Evolutionary conservation across 2,113 vertebrate genomes (phyloP).

Genomic region (Neopipo cinnamomea): DNA sequence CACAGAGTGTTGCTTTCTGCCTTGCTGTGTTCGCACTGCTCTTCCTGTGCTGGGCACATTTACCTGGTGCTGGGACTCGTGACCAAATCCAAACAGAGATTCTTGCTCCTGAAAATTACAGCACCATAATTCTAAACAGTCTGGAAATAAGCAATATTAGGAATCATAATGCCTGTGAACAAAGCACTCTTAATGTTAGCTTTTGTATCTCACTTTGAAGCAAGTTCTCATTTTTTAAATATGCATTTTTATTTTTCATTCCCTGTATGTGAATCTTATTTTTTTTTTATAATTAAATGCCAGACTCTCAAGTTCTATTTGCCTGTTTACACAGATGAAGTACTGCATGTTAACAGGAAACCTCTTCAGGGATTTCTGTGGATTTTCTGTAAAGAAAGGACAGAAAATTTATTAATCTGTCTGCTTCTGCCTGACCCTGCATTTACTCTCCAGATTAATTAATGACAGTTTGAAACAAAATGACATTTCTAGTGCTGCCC

Average conservation of each 20-base stretch:
- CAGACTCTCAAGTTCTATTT: neutral
- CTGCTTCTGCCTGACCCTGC: neutral
- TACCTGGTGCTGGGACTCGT: neutral
- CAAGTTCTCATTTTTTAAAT: neutral
- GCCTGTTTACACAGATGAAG: neutral
- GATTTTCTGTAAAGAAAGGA: neutral
- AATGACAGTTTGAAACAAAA: neutral
- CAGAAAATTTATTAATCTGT: neutral
- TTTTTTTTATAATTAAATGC: neutral
- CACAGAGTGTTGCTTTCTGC: neutral
- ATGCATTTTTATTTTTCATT: neutral
- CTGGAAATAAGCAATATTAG: neutral
- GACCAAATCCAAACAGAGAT: neutral
- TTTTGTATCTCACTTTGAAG: neutral
- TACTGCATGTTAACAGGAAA: neutral
- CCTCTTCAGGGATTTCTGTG: neutral
- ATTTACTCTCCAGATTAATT: neutral
- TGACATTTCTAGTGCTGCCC: neutral
- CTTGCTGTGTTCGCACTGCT: neutral
- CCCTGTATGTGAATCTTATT: neutral
- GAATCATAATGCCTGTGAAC: neutral
- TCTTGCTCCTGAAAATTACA: neutral
- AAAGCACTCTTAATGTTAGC: fast-evolving
- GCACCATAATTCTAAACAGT: neutral
- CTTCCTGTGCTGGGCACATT: neutral